phyloP scores from a whole-genome alignment of 1,140 invertebrate species.

The Sogatella furcifera region DNA sequence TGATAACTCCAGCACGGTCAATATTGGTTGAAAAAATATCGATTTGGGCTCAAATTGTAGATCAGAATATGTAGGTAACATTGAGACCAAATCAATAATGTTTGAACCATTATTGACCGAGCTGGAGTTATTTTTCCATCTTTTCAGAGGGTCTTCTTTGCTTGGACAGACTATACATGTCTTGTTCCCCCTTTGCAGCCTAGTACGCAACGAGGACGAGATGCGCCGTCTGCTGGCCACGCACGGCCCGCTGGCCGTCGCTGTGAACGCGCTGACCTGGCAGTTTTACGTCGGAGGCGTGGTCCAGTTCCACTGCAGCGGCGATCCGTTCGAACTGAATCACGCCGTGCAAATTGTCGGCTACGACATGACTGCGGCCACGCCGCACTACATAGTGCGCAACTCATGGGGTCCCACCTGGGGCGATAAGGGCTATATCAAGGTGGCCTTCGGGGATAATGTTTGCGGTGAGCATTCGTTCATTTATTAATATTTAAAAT shows the following conservation, averaged over 20 bases:
- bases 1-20: no score
- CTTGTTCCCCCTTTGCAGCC: constrained; percentile 39
- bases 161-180: no score
- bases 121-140: no score
- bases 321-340: constrained; percentile 49
- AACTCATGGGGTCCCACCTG: constrained; percentile 78
- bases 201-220: constrained; percentile 50
- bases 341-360: constrained; percentile 81
- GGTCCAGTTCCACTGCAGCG: constrained; percentile 70
- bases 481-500: not conserved
- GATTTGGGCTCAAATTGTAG: no score
- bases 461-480: constrained; percentile 48
- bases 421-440: constrained; percentile 65
- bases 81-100: no score
- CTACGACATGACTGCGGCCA: constrained; percentile 57
- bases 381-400: constrained; percentile 73
- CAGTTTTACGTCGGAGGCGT: constrained; percentile 79
- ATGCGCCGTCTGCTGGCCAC: constrained; percentile 50
- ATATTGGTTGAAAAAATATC: no score
- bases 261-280: constrained; percentile 77
- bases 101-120: no score
- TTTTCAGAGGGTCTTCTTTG: no score
- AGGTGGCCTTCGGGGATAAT: constrained; percentile 66
- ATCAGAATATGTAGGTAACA: no score
- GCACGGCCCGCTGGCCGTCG: constrained; percentile 65